Evolutionary conservation across 2,113 vertebrate genomes (phyloP).

Genomic region (Orycteropus afer): DNA sequence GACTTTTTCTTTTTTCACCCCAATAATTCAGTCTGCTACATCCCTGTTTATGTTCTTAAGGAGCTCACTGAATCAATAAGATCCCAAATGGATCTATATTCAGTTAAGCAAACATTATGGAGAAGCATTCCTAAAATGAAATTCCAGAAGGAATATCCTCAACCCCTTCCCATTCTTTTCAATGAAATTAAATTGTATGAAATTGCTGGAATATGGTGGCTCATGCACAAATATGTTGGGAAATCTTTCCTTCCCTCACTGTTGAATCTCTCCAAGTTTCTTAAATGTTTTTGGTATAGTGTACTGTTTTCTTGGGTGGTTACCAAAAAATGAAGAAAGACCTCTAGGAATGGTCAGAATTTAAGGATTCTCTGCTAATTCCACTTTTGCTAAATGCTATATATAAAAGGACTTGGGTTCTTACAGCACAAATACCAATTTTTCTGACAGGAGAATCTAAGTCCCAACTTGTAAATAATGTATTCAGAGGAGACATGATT

Average conservation of each 20-base stretch:
- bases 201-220: not conserved
- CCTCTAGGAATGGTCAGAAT: not conserved
- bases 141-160: not conserved
- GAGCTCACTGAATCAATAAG: not conserved
- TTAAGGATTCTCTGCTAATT: not conserved
- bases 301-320: not conserved
- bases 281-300: not conserved
- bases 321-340: not conserved
- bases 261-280: not conserved
- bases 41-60: not conserved
- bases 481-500: not conserved
- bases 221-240: not conserved
- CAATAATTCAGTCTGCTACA: not conserved
- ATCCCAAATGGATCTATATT: not conserved
- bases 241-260: not conserved
- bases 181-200: not conserved
- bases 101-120: not conserved
- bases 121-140: not conserved
- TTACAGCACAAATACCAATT: not conserved
- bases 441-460: not conserved
- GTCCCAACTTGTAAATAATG: not conserved
- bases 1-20: constrained; percentile 8
- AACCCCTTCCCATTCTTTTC: not conserved
- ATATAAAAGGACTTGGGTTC: not conserved
- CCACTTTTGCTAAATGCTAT: not conserved